Evolutionary conservation across 2,113 vertebrate genomes (phyloP).

Genomic region (Toxotes chatareus): DNA sequence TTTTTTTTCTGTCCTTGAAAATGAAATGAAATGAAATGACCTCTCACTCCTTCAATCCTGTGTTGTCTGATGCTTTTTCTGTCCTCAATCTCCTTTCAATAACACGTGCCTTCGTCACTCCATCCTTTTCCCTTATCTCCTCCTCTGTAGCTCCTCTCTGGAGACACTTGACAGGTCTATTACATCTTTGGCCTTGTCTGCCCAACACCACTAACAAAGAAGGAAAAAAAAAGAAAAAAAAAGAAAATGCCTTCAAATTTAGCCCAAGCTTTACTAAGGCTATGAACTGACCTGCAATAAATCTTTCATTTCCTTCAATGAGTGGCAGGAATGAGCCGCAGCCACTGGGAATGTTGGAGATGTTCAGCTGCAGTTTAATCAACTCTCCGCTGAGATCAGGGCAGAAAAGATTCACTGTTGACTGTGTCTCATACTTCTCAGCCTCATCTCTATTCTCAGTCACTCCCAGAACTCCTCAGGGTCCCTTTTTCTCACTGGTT

Average conservation of each 20-base stretch:
- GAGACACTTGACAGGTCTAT: constrained; percentile 70
- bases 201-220: neutral
- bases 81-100: constrained; percentile 16
- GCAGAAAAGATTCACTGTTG: constrained; percentile 29
- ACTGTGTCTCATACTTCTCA: neutral
- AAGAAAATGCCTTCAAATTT: constrained; percentile 14
- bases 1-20: neutral
- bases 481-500: neutral
- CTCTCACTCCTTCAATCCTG: neutral
- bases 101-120: neutral
- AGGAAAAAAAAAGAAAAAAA: neutral
- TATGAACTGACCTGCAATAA: constrained; percentile 35
- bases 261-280: neutral
- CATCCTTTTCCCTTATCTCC: constrained; percentile 28
- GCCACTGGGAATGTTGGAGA: constrained; percentile 40
- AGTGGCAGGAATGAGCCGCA: constrained; percentile 27
- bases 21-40: no score
- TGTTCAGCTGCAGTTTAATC: constrained; percentile 56
- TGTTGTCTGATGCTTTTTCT: constrained; percentile 19
- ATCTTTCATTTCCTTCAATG: constrained; percentile 61
- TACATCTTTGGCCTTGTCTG: constrained; percentile 55
- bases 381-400: constrained; percentile 47
- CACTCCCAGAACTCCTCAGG: neutral
- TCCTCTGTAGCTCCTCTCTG: constrained; percentile 25
- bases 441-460: neutral